A percentile compares a stretch with the other conserved stretches of the same genome.
Conservation (phyloP, 2,113 vertebrate genomes). For the Silurus glanis region DNA sequence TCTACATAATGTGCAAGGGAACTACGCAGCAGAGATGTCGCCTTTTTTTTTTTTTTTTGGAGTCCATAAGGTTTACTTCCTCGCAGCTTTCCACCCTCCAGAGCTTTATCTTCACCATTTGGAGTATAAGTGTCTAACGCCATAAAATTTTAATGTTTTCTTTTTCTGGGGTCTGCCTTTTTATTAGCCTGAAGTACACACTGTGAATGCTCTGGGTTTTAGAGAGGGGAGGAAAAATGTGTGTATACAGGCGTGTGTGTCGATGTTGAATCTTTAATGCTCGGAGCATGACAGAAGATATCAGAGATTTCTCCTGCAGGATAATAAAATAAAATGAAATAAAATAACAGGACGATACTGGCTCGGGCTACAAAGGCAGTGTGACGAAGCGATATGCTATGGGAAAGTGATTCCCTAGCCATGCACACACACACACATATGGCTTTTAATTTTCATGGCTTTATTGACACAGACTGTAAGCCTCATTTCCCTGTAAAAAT, state of each 20-base stretch:
- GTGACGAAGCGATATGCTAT: background rate
- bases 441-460: background rate
- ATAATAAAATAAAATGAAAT: conserved; percentile 15
- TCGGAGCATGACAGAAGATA: background rate
- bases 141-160: conserved; percentile 17
- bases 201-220: background rate
- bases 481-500: conserved; percentile 34
- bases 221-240: background rate
- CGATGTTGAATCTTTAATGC: background rate
- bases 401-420: conserved; percentile 3
- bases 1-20: background rate
- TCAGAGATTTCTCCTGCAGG: conserved; percentile 6
- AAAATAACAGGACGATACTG: conserved; percentile 26
- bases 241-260: background rate
- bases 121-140: background rate
- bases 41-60: background rate
- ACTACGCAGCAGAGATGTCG: background rate
- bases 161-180: background rate
- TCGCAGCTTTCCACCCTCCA: background rate
- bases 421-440: background rate
- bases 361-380: conserved; percentile 7
- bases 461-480: conserved; percentile 35
- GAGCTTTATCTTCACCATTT: background rate
- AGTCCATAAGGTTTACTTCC: background rate
- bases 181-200: conserved; percentile 19